Evolutionary conservation across 2,888 invertebrate species (phyloP).

Genomic region (Melitaea athalia): DNA sequence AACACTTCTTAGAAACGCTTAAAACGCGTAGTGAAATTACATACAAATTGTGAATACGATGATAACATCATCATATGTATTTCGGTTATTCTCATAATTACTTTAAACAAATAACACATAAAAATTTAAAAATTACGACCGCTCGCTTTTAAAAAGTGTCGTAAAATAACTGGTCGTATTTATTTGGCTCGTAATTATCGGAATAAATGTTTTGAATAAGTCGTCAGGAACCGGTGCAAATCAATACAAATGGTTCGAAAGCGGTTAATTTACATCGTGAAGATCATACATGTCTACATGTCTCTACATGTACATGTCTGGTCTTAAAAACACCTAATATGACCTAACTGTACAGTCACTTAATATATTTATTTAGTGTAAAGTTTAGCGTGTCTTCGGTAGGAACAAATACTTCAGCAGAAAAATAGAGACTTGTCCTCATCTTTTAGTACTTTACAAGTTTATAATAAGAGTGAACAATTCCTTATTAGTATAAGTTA

Average conservation of each 20-base stretch:
- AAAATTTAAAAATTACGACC: not conserved
- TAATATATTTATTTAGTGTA: too few relatives aligned
- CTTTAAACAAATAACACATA: conserved; percentile 2
- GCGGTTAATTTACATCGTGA: not conserved
- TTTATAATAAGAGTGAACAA: too few relatives aligned
- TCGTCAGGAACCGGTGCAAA: conserved; percentile 1
- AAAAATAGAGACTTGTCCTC: too few relatives aligned
- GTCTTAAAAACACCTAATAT: not conserved
- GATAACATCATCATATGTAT: not conserved
- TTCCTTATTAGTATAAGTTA: too few relatives aligned
- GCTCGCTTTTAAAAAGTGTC: not conserved
- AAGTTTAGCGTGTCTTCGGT: too few relatives aligned
- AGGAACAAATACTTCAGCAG: too few relatives aligned
- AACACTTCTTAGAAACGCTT: too few relatives aligned
- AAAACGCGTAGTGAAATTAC: not conserved
- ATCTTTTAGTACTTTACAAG: too few relatives aligned
- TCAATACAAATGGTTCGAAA: conserved; percentile 6
- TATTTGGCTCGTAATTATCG: not conserved
- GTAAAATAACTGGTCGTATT: not conserved
- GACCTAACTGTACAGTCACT: too few relatives aligned
- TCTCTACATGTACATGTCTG: not conserved
- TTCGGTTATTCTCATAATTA: not conserved
- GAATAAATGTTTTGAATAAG: conserved; percentile 4
- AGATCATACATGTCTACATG: not conserved
- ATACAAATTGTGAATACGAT: not conserved